Base-by-base conservation (phyloP, 2,888 invertebrate species). In the Lathronympha strigana region DNA sequence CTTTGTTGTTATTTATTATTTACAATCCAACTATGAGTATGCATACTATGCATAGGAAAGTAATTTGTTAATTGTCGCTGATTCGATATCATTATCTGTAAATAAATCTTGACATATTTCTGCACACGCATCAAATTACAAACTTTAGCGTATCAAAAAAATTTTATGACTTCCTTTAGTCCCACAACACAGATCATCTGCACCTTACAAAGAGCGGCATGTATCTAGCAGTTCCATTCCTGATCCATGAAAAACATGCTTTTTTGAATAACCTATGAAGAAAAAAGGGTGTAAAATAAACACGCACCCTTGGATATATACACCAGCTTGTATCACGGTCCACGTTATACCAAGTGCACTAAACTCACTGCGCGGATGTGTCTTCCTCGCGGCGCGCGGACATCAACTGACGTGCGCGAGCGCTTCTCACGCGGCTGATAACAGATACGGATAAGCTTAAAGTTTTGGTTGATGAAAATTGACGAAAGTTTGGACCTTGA, bases 301-400 rank as follows among this genome's bases (percentile, higher is more conserved):
- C 77, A 79, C 88, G 84, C 84, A 90, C 90, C 89, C 82, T 71
- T 79, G 66, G 68, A 72, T 71, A 63, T 68, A 72, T 28, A 31
- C 76, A 77, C 72, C 79, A 79, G 77, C 72, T 57, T 19, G 54
- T 54, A 67, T 75, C 74, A 74, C 73, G 69, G 73, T 66, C 69
- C 76, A 72, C 76, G 72, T 76, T 78, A 79, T 75, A 71, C 76
- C 67, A 79, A 79, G 80, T 63, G 50, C 84, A 87, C 88, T 83
- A 83, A 71, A 76, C 67, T 82, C 80, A 77, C 76, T 78, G 76
- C 82, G 79, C 86, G 86, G 88, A 85, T 88, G 90, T 87, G 88
- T 89, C 90, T 85, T 90, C 90, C 83, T 82, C 81, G 76, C 87
- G 82, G 77, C 90, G 90, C 86, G 80, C 90, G 86, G 84, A 75